Evolutionary conservation across 92 coral and sea anemone species (phyloP).

Genomic region (Umimayanthus kanabou): DNA sequence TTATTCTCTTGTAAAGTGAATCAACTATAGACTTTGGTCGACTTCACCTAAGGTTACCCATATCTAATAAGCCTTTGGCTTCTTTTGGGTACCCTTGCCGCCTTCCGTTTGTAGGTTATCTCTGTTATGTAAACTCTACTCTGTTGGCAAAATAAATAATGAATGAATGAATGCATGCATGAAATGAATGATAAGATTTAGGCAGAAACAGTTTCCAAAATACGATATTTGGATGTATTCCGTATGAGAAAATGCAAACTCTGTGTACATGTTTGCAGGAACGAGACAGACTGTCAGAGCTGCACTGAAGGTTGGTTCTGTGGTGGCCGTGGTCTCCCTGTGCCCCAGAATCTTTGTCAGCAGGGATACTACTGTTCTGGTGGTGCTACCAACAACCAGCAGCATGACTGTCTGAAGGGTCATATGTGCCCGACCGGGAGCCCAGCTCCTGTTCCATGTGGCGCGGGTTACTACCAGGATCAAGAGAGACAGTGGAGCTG

Average conservation of each 20-base stretch:
- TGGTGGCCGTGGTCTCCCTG: conserved; percentile 83
- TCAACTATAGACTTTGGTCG: background rate
- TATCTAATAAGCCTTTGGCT: no score
- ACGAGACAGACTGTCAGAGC: conserved; percentile 85
- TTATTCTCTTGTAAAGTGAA: background rate
- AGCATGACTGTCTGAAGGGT: conserved; percentile 80
- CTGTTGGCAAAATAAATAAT: no score
- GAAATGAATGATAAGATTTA: no score
- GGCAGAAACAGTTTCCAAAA: no score
- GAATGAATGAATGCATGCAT: no score
- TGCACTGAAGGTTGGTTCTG: conserved; percentile 96
- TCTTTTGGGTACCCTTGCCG: no score
- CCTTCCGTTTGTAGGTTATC: no score
- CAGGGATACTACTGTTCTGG: conserved; percentile 93
- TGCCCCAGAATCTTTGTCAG: conserved; percentile 72
- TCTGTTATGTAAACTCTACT: no score
- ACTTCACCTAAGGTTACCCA: no score
- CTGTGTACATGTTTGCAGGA: conserved; percentile 53
- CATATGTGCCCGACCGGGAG: conserved; percentile 78
- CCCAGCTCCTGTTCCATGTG: conserved; percentile 83
- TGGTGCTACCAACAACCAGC: conserved; percentile 64
- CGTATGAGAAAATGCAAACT: background rate
- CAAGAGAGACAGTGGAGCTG: conserved; percentile 67
- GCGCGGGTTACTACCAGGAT: conserved; percentile 84
- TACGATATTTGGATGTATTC: no score